These are phyloP conservation scores for Chionis minor DNA, from an alignment of 2,113 vertebrate species.

Conservation along the genomic window DNA sequence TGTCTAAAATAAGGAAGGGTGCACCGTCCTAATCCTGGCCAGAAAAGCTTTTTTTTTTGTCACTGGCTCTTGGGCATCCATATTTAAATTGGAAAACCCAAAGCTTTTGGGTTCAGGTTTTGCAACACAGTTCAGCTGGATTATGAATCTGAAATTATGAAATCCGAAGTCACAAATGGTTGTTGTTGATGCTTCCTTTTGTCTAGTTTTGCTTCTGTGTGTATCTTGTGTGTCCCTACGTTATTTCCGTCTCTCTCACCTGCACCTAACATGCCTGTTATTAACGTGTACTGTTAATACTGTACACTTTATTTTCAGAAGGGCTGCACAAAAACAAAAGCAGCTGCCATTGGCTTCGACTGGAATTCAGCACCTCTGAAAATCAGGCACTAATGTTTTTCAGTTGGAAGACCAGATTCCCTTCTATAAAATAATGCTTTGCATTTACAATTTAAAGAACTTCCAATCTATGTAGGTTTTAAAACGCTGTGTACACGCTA, in stretches of 20 bases:
- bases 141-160: neutral
- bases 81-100: neutral
- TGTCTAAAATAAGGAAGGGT: neutral
- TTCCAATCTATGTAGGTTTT: neutral
- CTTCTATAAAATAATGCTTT: neutral
- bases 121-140: neutral
- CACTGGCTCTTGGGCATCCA: neutral
- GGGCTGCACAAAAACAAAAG: neutral
- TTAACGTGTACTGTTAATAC: neutral
- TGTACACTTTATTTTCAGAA: neutral
- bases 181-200: neutral
- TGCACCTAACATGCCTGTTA: neutral
- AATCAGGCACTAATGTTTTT: neutral
- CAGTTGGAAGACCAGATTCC: neutral
- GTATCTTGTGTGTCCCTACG: neutral
- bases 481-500: neutral
- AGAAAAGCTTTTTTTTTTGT: neutral
- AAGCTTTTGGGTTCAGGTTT: neutral
- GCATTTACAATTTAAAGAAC: slow-evolving; percentile 20
- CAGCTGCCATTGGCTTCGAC: neutral
- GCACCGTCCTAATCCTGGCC: neutral
- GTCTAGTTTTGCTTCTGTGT: neutral
- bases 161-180: neutral
- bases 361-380: slow-evolving; percentile 28
- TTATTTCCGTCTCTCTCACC: neutral